Conservation (phyloP, 2,797 vertebrate species). For the Acanthis flammea region DNA sequence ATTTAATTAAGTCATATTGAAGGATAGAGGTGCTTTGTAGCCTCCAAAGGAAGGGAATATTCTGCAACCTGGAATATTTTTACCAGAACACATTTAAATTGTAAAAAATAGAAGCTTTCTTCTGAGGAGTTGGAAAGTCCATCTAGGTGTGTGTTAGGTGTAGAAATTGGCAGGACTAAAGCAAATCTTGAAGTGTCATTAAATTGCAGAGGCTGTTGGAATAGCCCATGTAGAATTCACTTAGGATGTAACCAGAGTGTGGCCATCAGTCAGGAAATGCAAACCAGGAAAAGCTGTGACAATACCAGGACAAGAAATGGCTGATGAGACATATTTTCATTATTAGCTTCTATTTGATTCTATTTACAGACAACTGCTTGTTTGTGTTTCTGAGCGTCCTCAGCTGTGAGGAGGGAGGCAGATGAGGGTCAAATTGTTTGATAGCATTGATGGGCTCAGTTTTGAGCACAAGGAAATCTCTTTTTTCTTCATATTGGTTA, state of each 20-base stretch:
- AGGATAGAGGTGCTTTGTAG: not conserved
- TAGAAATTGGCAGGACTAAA: not conserved
- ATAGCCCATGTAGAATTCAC: not conserved
- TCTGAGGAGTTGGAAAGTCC: not conserved
- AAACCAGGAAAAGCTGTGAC: not conserved
- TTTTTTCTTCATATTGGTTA: not conserved
- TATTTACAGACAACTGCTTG: not conserved
- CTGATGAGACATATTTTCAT: not conserved
- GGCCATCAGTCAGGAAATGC: not conserved
- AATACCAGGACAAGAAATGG: not conserved
- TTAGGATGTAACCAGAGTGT: not conserved
- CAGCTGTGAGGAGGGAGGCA: not conserved
- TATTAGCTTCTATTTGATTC: not conserved
- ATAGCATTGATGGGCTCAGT: not conserved
- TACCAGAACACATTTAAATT: not conserved
- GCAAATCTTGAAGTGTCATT: not conserved
- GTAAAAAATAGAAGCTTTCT: not conserved
- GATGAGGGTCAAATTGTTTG: not conserved
- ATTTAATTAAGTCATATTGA: not conserved
- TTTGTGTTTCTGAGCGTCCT: not conserved
- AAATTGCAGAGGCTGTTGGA: not conserved
- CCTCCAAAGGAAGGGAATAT: not conserved
- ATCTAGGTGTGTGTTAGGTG: not conserved
- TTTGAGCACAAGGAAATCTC: not conserved
- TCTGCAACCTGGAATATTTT: not conserved